Evolutionary conservation across 2,797 vertebrate genomes (phyloP).

Genomic region (Hephaestus fuliginosus): DNA sequence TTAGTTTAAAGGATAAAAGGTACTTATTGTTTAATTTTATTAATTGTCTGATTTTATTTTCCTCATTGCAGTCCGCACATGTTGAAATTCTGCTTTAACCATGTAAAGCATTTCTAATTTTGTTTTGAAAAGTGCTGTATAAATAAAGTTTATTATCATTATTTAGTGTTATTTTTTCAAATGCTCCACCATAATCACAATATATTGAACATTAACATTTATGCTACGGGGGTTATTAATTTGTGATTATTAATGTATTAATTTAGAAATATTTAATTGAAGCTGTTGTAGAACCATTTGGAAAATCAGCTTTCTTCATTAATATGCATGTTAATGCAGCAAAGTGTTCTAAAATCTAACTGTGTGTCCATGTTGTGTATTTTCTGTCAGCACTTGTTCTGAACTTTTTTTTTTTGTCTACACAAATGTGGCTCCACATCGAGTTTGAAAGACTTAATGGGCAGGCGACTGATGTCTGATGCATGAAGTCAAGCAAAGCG

Average conservation of each 20-base stretch:
- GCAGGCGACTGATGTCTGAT: slow-evolving; percentile 20
- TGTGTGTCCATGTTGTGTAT: not conserved
- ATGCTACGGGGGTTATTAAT: slow-evolving; percentile 1
- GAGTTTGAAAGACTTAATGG: slow-evolving; percentile 41
- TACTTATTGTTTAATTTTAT: not conserved
- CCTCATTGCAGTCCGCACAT: not conserved
- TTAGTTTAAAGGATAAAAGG: not conserved
- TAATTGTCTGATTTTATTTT: not conserved
- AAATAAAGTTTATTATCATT: not conserved
- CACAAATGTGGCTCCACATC: slow-evolving; percentile 25
- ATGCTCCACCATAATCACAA: not conserved
- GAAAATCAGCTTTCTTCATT: slow-evolving; percentile 12
- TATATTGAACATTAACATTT: slow-evolving; percentile 1
- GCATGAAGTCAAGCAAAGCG: slow-evolving; percentile 40
- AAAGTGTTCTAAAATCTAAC: not conserved
- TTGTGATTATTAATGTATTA: slow-evolving; percentile 16
- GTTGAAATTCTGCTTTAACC: not conserved
- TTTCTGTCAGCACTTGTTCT: slow-evolving; percentile 1
- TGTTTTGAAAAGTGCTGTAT: not conserved
- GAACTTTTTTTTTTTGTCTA: not conserved
- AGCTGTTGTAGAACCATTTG: not conserved
- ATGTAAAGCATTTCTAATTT: not conserved
- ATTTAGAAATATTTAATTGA: slow-evolving; percentile 20
- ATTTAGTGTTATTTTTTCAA: not conserved
- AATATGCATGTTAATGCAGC: slow-evolving; percentile 4